Conservation (phyloP, 2,888 invertebrate genomes). For the Melieria crassipennis region DNA sequence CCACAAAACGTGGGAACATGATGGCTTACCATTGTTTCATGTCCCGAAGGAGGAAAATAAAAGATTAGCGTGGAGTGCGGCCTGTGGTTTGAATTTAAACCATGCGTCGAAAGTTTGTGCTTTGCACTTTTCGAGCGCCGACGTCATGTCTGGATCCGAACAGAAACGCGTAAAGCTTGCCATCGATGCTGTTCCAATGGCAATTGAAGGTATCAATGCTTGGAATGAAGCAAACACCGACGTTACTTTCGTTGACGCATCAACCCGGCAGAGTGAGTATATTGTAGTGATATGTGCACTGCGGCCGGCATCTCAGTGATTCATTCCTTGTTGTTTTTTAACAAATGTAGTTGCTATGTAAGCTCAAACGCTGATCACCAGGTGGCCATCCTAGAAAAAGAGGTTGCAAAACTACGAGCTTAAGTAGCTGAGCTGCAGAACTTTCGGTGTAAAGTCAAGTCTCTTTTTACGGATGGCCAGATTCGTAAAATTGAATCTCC, state of each 20-base stretch:
- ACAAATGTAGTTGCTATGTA: background rate
- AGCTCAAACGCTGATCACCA: background rate
- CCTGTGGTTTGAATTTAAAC: too few species aligned
- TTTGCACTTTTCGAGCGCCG: too few species aligned
- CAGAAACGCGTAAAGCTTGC: too few species aligned
- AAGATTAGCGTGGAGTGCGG: too few species aligned
- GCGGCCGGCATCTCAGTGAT: too few species aligned
- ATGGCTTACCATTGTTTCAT: too few species aligned
- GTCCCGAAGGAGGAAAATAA: too few species aligned
- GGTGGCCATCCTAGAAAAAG: background rate
- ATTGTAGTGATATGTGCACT: background rate
- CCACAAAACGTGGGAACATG: too few species aligned
- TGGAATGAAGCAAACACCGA: background rate
- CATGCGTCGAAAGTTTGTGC: too few species aligned
- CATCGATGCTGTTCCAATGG: background rate
- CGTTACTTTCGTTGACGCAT: background rate
- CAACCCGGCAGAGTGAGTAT: background rate
- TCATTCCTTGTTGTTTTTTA: background rate
- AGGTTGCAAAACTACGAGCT: background rate
- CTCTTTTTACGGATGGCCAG: slow-evolving; percentile 7
- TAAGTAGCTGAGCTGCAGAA: background rate
- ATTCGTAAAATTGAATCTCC: background rate
- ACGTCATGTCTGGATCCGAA: too few species aligned
- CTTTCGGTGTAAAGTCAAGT: slow-evolving; percentile 3
- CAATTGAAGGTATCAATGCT: background rate